Percentiles rank a stretch among this genome's conserved stretches.
phyloP scores from a whole-genome alignment of 2,113 vertebrate species.

The Hipposideros armiger region DNA sequence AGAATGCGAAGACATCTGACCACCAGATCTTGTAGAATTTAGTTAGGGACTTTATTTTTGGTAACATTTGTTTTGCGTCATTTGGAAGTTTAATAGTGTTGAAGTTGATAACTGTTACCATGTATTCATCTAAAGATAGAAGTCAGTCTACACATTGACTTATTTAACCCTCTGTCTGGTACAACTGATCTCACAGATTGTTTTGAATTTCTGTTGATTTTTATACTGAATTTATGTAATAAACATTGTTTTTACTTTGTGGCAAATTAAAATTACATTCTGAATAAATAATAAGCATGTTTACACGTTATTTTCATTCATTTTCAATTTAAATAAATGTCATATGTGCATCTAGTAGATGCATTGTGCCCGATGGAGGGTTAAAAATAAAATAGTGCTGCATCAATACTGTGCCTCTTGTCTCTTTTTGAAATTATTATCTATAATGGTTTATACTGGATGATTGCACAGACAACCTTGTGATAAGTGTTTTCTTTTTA shows the following conservation, averaged over 20 bases:
- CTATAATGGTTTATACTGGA: not conserved
- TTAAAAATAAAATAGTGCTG: not conserved
- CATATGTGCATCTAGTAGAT: no score
- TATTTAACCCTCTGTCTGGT: no score
- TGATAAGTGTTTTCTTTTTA: conserved; percentile 76
- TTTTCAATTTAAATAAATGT: no score
- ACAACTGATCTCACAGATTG: no score
- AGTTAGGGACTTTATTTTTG: not conserved
- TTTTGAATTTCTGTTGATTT: no score
- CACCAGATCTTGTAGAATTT: not conserved
- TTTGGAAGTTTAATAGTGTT: not conserved
- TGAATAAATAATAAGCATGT: no score
- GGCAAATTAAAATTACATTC: no score
- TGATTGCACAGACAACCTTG: not conserved
- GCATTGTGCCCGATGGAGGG: no score
- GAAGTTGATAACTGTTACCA: not conserved
- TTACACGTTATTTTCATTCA: no score
- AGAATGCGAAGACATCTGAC: not conserved
- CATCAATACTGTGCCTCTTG: not conserved
- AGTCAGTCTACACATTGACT: not conserved
- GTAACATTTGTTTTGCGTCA: not conserved
- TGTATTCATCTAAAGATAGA: not conserved
- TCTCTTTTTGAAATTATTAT: not conserved
- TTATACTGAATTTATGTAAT: no score
- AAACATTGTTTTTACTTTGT: no score